Evolutionary conservation across 2,888 invertebrate species (phyloP).

Genomic region (Sussaba pulchella): DNA sequence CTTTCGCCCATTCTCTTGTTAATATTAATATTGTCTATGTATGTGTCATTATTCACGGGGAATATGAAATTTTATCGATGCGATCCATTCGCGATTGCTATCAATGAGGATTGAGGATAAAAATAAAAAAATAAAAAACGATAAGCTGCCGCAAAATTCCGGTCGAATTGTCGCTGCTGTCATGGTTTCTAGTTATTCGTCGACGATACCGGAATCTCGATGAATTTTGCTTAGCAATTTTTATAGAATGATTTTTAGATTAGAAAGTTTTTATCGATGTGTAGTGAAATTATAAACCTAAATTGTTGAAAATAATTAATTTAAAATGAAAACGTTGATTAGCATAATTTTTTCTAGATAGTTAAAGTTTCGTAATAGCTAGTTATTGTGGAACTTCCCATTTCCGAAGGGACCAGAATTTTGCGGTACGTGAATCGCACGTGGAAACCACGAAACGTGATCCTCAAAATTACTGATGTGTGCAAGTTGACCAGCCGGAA

Average conservation of each 20-base stretch:
- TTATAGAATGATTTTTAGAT: slow-evolving; percentile 30
- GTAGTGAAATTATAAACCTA: too few species aligned
- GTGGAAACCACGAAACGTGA: background rate
- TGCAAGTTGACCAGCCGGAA: slow-evolving; percentile 51
- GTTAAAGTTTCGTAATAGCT: slow-evolving; percentile 9
- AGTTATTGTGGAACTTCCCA: slow-evolving; percentile 5
- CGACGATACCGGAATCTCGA: background rate
- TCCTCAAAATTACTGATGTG: slow-evolving; percentile 6
- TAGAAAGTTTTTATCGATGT: slow-evolving; percentile 37
- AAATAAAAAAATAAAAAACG: background rate
- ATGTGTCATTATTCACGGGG: slow-evolving; percentile 4
- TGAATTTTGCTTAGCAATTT: slow-evolving; percentile 15
- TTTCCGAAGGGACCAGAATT: slow-evolving; percentile 46
- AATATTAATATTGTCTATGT: slow-evolving; percentile 8
- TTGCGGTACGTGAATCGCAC: slow-evolving; percentile 42
- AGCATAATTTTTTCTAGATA: slow-evolving; percentile 12
- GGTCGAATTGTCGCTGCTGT: slow-evolving; percentile 10
- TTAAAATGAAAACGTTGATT: background rate
- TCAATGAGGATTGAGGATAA: background rate
- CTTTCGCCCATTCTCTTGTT: slow-evolving; percentile 18
- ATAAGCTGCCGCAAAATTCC: slow-evolving; percentile 54
- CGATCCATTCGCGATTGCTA: slow-evolving; percentile 17
- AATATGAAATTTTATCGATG: background rate
- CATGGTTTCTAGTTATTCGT: slow-evolving; percentile 19
- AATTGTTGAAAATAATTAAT: too few species aligned